Evolutionary conservation across 2,797 vertebrate species (phyloP).

Genomic region (Cirrhinus molitorella): DNA sequence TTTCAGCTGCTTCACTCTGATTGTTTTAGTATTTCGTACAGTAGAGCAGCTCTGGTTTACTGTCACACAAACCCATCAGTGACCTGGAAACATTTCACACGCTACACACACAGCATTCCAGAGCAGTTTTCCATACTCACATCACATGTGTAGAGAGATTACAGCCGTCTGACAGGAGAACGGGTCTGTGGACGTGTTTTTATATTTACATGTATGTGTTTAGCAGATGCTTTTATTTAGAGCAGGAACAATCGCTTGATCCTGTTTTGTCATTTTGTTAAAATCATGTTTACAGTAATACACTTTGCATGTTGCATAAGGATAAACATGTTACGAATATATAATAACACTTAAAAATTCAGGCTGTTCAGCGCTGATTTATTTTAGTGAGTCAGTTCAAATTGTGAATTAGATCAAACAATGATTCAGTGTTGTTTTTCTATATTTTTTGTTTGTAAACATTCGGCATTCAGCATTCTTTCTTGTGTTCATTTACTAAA

Average conservation of each 20-base stretch:
- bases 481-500: background rate
- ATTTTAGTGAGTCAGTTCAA: background rate
- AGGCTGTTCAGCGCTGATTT: background rate
- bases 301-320: background rate
- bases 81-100: conserved; percentile 47
- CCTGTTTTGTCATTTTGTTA: background rate
- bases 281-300: background rate
- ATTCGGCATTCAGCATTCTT: too few relatives aligned
- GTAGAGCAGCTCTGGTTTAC: background rate
- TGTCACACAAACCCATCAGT: conserved; percentile 19
- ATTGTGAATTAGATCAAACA: too few relatives aligned
- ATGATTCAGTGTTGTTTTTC: too few relatives aligned
- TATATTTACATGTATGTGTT: too few relatives aligned
- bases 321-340: background rate
- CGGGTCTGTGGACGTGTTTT: background rate
- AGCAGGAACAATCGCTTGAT: background rate
- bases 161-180: background rate
- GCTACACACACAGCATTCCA: conserved; percentile 26
- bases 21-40: background rate
- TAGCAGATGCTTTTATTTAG: background rate
- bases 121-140: conserved; percentile 16
- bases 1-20: background rate
- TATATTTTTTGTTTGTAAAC: too few relatives aligned
- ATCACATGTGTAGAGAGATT: conserved; percentile 26
- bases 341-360: background rate